Percentiles rank a stretch among this genome's conserved stretches.
phyloP scores from a whole-genome alignment of 1,140 invertebrate species.

The Lepidurus packardi region DNA sequence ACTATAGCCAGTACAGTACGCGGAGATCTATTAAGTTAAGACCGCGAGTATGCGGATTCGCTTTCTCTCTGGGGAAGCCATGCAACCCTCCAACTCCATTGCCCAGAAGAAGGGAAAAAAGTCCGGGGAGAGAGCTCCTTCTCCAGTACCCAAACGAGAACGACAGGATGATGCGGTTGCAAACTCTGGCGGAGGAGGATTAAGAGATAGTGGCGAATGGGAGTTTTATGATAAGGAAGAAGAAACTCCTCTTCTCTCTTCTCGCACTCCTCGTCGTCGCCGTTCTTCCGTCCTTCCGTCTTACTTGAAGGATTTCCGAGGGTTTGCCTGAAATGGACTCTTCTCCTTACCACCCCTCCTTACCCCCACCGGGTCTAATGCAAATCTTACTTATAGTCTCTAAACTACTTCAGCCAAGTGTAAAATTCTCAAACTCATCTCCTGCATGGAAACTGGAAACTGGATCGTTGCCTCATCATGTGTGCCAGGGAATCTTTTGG shows the following conservation, averaged over 20 bases:
- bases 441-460: neutral
- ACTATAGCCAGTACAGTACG: neutral
- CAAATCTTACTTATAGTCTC: constrained; percentile 16
- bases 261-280: constrained; percentile 4
- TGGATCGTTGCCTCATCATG: neutral
- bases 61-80: neutral
- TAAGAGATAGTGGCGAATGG: constrained; percentile 12
- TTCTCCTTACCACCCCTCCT: neutral
- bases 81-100: neutral
- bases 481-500: neutral
- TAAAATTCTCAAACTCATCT: neutral
- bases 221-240: constrained; percentile 16
- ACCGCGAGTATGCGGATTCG: neutral
- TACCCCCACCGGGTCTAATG: neutral
- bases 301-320: constrained; percentile 15
- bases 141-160: neutral
- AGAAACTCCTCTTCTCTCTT: neutral
- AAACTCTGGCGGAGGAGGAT: neutral
- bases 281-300: neutral
- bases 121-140: neutral
- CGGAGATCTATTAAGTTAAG: neutral
- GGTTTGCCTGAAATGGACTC: constrained; percentile 2
- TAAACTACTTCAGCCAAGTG: neutral
- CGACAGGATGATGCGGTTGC: neutral
- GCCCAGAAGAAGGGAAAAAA: neutral